Percentiles rank a stretch among this genome's conserved stretches.
Conservation (phyloP, 2,113 vertebrate genomes). For the Podarcis raffonei region DNA sequence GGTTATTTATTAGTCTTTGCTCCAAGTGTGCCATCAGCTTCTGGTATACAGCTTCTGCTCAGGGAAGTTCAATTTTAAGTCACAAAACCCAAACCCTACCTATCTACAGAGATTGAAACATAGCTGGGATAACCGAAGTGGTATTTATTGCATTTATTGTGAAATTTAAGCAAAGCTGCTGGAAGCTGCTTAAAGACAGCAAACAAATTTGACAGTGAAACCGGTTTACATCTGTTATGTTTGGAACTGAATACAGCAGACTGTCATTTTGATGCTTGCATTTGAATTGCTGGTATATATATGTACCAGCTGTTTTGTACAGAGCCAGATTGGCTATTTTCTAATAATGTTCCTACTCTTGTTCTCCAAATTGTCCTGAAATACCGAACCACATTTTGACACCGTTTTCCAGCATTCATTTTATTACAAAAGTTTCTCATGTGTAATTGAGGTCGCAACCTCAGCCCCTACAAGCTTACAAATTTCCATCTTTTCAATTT, state of each 20-base stretch:
- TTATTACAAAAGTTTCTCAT: slow-evolving; percentile 49
- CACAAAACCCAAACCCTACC: no score
- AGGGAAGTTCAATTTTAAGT: no score
- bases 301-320: slow-evolving; percentile 2
- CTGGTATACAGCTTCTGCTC: no score
- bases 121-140: no score
- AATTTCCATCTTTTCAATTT: slow-evolving; percentile 62
- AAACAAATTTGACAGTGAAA: background rate
- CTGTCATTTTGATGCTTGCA: background rate
- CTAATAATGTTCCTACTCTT: slow-evolving; percentile 34
- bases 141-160: background rate
- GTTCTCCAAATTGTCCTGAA: slow-evolving; percentile 40
- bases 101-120: no score
- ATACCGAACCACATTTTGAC: slow-evolving; percentile 48
- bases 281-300: background rate
- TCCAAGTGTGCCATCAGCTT: no score
- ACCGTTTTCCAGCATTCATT: slow-evolving; percentile 32
- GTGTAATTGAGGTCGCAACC: slow-evolving; percentile 65
- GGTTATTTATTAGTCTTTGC: no score
- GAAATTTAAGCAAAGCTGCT: background rate
- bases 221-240: background rate
- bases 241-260: background rate
- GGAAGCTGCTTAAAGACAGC: background rate
- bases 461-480: slow-evolving; percentile 45
- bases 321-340: slow-evolving; percentile 4